Conservation (phyloP, 2,888 invertebrate species). For the Melangyna quadrimaculata region DNA sequence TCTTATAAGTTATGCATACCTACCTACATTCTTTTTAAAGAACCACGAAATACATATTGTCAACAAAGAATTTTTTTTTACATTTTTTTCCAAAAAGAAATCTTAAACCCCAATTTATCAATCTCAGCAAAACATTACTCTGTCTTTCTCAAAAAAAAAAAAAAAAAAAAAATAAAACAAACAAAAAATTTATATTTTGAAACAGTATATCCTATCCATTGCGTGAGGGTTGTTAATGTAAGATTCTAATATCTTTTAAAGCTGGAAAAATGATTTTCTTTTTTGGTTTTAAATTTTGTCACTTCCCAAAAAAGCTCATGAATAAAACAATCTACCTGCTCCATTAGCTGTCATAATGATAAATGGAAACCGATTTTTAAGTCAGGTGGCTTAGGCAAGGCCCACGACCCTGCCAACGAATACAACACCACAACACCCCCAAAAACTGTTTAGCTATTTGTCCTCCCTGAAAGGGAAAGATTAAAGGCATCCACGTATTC, state of each 20-base stretch:
- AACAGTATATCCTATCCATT: not conserved
- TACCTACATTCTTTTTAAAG: no score
- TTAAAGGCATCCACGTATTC: conserved; percentile 9
- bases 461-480: conserved; percentile 27
- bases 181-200: not conserved
- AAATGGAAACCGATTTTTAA: conserved; percentile 31
- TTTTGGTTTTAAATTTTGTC: not conserved
- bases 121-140: not conserved
- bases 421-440: not conserved
- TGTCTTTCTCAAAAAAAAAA: conserved; percentile 10
- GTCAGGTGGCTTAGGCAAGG: not conserved
- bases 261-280: not conserved
- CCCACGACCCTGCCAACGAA: not conserved
- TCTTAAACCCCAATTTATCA: not conserved
- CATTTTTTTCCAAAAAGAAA: not conserved
- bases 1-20: no score
- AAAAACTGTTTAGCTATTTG: conserved; percentile 31
- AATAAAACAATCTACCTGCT: conserved; percentile 22
- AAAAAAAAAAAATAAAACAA: not conserved
- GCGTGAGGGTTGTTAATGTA: not conserved
- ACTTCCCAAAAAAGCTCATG: conserved; percentile 8
- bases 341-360: conserved; percentile 37
- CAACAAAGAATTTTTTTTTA: not conserved
- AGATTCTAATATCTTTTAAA: not conserved
- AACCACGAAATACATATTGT: no score